phyloP scores from a whole-genome alignment of 1,140 invertebrate genomes.

The Brachionus koreanus region DNA sequence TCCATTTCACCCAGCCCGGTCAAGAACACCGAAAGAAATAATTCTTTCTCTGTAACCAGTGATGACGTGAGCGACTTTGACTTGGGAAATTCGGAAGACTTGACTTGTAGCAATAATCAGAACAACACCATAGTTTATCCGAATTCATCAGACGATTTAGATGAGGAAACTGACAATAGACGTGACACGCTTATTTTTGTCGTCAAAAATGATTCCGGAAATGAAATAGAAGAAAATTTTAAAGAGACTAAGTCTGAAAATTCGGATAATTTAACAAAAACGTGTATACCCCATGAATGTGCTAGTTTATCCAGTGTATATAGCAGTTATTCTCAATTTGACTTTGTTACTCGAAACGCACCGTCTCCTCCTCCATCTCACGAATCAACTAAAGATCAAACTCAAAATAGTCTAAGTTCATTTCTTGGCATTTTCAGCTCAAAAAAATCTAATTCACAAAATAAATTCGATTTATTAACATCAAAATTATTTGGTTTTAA shows the following conservation, averaged over 20 bases:
- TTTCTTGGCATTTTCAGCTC: constrained; percentile 13
- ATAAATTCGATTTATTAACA: constrained; percentile 11
- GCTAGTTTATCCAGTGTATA: constrained; percentile 17
- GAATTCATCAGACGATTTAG: background rate
- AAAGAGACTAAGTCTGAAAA: background rate
- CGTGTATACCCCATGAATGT: background rate
- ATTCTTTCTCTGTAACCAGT: constrained; percentile 19
- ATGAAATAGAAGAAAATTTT: background rate
- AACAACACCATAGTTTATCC: background rate
- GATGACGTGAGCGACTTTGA: constrained; percentile 25
- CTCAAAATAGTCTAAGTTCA: background rate
- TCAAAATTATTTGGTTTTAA: constrained; percentile 31
- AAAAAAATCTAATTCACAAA: constrained; percentile 6
- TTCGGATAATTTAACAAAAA: background rate
- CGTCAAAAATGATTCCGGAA: background rate
- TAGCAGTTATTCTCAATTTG: constrained; percentile 23
- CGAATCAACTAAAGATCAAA: background rate
- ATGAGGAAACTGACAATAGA: background rate
- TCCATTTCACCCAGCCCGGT: background rate
- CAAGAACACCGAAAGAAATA: constrained; percentile 18
- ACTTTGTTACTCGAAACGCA: background rate
- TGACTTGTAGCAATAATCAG: background rate
- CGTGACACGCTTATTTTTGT: constrained; percentile 12
- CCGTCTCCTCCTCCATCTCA: background rate
- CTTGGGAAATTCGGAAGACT: background rate